These are phyloP conservation scores for Cheilosia pagana DNA, from an alignment of 2,888 invertebrate species.

Conservation along the genomic window DNA sequence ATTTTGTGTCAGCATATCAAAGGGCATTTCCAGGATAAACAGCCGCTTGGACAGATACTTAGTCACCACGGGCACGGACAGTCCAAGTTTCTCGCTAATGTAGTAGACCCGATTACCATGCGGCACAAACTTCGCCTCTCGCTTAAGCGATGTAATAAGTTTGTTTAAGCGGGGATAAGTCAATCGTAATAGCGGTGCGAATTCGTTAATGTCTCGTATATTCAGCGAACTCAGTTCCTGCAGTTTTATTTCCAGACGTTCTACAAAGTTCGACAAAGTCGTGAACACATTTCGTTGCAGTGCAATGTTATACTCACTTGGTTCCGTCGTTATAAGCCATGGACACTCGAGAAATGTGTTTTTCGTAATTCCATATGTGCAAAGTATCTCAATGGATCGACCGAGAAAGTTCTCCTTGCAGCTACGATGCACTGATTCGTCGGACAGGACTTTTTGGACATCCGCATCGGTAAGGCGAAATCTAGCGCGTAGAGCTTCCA, in stretches of 20 bases:
- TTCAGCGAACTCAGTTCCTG: conserved; percentile 83
- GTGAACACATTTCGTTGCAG: too few relatives aligned
- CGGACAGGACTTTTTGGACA: conserved; percentile 76
- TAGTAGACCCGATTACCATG: conserved; percentile 86
- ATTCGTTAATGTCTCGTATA: conserved; percentile 84
- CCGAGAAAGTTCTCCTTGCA: conserved; percentile 76
- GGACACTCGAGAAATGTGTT: conserved; percentile 80
- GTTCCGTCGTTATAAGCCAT: conserved; percentile 80
- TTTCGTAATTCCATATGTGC: conserved; percentile 78
- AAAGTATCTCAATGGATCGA: conserved; percentile 76
- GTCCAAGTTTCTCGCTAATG: conserved; percentile 84
- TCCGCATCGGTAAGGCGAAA: conserved; percentile 77
- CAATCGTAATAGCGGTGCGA: conserved; percentile 84
- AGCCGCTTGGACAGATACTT: conserved; percentile 84
- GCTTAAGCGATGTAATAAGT: conserved; percentile 77
- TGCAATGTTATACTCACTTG: conserved; percentile 37
- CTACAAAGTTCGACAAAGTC: conserved; percentile 71
- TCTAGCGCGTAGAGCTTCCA: conserved; percentile 76
- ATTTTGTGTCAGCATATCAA: conserved; percentile 85
- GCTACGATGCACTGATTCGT: conserved; percentile 78
- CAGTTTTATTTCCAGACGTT: conserved; percentile 81
- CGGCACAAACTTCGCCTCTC: conserved; percentile 83
- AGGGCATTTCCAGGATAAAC: conserved; percentile 85
- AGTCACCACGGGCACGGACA: conserved; percentile 84
- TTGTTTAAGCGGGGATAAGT: conserved; percentile 80